Evolutionary conservation across 2,888 invertebrate species (phyloP).

Genomic region (Catotricha subobsoleta): DNA sequence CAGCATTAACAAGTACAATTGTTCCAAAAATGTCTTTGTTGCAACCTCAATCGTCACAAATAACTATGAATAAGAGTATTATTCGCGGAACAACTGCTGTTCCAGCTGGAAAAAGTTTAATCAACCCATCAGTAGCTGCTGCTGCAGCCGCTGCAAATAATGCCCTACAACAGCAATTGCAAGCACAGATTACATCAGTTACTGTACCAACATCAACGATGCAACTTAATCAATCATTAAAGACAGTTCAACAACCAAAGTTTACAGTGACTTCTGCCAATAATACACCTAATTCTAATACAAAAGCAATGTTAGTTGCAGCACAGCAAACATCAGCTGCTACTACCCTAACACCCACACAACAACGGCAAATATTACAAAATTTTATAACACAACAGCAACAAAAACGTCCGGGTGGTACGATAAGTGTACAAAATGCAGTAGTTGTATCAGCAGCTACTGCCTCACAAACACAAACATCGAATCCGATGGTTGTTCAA

Average conservation of each 20-base stretch:
- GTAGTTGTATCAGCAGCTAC: not conserved
- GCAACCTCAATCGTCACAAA: slow-evolving; percentile 3
- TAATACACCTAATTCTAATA: slow-evolving; percentile 9
- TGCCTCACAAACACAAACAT: slow-evolving; percentile 1
- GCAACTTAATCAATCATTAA: not conserved
- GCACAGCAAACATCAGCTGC: no score
- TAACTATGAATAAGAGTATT: slow-evolving; percentile 2
- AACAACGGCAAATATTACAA: slow-evolving; percentile 24
- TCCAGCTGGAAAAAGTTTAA: slow-evolving; percentile 13
- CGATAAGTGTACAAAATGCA: not conserved
- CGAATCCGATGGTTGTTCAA: slow-evolving; percentile 16
- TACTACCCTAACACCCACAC: slow-evolving; percentile 22
- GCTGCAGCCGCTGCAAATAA: slow-evolving; percentile 9
- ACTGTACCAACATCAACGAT: not conserved
- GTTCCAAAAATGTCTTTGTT: slow-evolving; percentile 3
- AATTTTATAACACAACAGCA: slow-evolving; percentile 18
- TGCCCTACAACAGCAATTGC: slow-evolving; percentile 7
- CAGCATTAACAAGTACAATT: slow-evolving; percentile 9
- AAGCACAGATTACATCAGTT: no score
- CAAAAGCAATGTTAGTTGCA: slow-evolving; percentile 12
- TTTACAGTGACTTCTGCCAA: not conserved
- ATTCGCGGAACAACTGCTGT: slow-evolving; percentile 9
- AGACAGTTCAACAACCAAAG: not conserved
- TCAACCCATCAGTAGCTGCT: slow-evolving; percentile 12
- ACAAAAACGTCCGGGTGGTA: slow-evolving; percentile 3